phyloP scores from a whole-genome alignment of 2,888 invertebrate species.

The Muscina levida region DNA sequence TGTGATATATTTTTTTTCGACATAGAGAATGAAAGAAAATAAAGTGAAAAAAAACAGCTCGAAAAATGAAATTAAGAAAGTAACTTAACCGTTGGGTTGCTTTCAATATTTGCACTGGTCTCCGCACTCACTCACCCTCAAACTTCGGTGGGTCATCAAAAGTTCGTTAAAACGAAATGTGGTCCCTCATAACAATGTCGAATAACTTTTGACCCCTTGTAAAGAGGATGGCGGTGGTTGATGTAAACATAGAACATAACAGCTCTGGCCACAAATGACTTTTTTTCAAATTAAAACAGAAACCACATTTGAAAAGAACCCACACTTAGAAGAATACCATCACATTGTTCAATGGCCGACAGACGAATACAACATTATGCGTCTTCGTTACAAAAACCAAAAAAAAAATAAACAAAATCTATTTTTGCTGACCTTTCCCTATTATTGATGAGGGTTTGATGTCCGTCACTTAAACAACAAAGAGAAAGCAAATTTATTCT shows the following conservation, averaged over 20 bases:
- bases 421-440: slow-evolving; percentile 12
- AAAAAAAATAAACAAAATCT: slow-evolving; percentile 8
- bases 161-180: slow-evolving; percentile 30
- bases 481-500: slow-evolving; percentile 2
- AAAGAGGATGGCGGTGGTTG: not conserved
- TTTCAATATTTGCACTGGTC: not conserved
- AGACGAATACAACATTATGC: too few relatives aligned
- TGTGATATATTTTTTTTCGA: slow-evolving; percentile 24
- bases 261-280: slow-evolving; percentile 18
- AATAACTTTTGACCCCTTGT: slow-evolving; percentile 16
- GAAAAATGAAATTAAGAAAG: not conserved
- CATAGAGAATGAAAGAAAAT: slow-evolving; percentile 5
- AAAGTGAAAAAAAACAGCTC: not conserved
- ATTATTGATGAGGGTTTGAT: slow-evolving; percentile 36
- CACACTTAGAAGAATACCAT: slow-evolving; percentile 7
- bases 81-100: slow-evolving; percentile 17
- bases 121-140: not conserved
- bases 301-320: slow-evolving; percentile 5
- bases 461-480: slow-evolving; percentile 5
- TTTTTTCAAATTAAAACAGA: slow-evolving; percentile 29
- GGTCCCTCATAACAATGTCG: slow-evolving; percentile 6
- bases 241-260: slow-evolving; percentile 21
- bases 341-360: not conserved
- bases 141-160: slow-evolving; percentile 40
- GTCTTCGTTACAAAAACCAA: too few relatives aligned